These are phyloP conservation scores for Brachycybe producta DNA, from an alignment of 2,888 invertebrate species.

Conservation along the genomic window DNA sequence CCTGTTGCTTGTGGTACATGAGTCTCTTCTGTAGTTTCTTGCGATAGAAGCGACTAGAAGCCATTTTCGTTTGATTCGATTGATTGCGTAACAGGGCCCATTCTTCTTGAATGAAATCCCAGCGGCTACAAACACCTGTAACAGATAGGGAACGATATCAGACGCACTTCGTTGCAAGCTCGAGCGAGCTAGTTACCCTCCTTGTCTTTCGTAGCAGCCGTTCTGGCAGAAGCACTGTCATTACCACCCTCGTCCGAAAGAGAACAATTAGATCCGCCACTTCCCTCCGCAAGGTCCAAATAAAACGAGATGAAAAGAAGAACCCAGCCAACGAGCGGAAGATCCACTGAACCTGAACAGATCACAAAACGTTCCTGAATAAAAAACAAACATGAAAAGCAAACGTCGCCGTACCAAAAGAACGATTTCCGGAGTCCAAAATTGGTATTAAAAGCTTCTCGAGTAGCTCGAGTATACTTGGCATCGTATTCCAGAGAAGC, in stretches of 20 bases:
- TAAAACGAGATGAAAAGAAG: conserved; percentile 60
- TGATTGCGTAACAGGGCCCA: conserved; percentile 37
- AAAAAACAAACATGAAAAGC: not conserved
- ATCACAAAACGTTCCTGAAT: not conserved
- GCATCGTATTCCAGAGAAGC: conserved; percentile 12
- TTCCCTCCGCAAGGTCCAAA: conserved; percentile 39
- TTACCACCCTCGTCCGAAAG: conserved; percentile 28
- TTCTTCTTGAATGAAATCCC: conserved; percentile 84
- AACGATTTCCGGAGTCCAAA: too few relatives aligned
- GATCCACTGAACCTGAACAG: conserved; percentile 39
- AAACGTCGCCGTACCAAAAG: too few relatives aligned
- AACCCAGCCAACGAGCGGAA: conserved; percentile 59
- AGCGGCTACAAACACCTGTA: conserved; percentile 43
- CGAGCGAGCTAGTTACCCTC: conserved; percentile 24
- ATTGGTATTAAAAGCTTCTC: conserved; percentile 10
- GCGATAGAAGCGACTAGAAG: conserved; percentile 26
- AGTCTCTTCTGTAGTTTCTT: conserved; percentile 52
- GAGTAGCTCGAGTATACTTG: conserved; percentile 11
- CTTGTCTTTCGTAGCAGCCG: conserved; percentile 29
- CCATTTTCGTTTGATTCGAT: conserved; percentile 21
- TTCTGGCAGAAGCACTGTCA: conserved; percentile 23
- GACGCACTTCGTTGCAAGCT: not conserved
- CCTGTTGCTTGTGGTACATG: conserved; percentile 49
- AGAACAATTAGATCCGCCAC: not conserved
- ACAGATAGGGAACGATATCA: not conserved